Evolutionary conservation across 2,113 vertebrate species (phyloP), one percentile per base, ranked within the genome.

Genomic region (Sakesphorus luctuosus): DNA sequence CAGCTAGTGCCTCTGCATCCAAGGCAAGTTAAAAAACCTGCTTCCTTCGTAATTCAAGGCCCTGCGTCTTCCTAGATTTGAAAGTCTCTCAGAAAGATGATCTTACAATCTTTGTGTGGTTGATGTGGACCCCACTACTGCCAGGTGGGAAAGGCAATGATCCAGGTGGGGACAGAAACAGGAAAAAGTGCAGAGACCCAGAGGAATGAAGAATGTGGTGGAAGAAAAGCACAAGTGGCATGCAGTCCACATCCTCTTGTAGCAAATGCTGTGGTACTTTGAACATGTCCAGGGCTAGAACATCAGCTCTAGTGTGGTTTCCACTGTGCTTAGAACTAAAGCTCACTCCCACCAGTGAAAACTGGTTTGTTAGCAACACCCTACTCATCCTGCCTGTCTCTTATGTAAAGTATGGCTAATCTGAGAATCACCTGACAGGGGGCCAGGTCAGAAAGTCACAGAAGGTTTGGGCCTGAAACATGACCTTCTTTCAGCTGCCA

Each of bases 281-380:
- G 35, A 89, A 71, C 61, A 46, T 1, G 1, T 47, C 24, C 52
- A 31, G 46, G 33, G 58, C 85, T 88, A 75, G 56, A 90, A 65
- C 9, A 3, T 71, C 90, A 87, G 35, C 81, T 75, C 9, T 69
- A 47, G 62, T 0, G 0, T 75, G 62, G 67, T 85, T 96, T 91
- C 62, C 49, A 79, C 44, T 2, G 2, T n/a, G 35, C 84, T 89
- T 29, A 74, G 84, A 89, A 81, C 46, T n/a, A 40, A 79, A 79
- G 44, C 71, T 91, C 40, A 20, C 62, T 93, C 87, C 87, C 74
- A 87, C 78, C 18, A 1, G 6, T 65, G 62, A 72, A 76, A 97
- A 97, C 85, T 69, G 74, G 74, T 94, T 96, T 94, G 87, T 58
- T 72, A 85, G 87, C 67, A 96, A 53, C 66, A 83, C 71, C 58